Conservation (phyloP, 2,113 vertebrate genomes). For the Scartelaos histophorus region DNA sequence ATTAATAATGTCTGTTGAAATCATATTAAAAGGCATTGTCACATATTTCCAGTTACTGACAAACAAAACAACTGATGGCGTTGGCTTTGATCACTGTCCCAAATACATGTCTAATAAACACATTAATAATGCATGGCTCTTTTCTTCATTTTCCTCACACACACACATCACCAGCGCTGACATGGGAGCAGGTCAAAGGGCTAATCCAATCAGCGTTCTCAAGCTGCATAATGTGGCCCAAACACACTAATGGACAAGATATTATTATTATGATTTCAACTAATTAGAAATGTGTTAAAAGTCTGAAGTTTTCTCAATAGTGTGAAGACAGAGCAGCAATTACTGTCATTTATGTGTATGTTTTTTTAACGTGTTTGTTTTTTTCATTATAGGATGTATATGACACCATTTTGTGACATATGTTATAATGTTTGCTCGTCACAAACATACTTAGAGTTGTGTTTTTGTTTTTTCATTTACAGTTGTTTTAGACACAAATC, state of each 20-base stretch:
- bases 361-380: not conserved
- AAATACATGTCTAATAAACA: conserved; percentile 8
- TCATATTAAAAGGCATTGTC: not conserved
- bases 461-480: no score
- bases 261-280: conserved; percentile 13
- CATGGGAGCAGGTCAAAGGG: conserved; percentile 27
- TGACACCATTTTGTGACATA: no score
- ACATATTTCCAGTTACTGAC: conserved; percentile 5
- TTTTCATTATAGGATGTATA: no score
- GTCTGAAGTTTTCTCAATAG: conserved; percentile 20
- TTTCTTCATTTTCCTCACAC: conserved; percentile 12
- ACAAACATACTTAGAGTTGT: no score
- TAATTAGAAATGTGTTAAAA: conserved; percentile 22
- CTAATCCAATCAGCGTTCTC: conserved; percentile 30
- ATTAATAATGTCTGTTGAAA: not conserved
- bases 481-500: no score
- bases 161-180: conserved; percentile 17
- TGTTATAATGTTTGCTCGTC: no score
- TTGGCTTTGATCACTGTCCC: not conserved
- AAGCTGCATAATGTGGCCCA: conserved; percentile 11
- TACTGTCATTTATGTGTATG: not conserved
- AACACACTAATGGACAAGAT: conserved; percentile 28
- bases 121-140: conserved; percentile 9
- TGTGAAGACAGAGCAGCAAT: not conserved
- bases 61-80: conserved; percentile 1